Base-by-base conservation (phyloP, 2,113 vertebrate genomes). In the Rhegmatorhina hoffmannsi region DNA sequence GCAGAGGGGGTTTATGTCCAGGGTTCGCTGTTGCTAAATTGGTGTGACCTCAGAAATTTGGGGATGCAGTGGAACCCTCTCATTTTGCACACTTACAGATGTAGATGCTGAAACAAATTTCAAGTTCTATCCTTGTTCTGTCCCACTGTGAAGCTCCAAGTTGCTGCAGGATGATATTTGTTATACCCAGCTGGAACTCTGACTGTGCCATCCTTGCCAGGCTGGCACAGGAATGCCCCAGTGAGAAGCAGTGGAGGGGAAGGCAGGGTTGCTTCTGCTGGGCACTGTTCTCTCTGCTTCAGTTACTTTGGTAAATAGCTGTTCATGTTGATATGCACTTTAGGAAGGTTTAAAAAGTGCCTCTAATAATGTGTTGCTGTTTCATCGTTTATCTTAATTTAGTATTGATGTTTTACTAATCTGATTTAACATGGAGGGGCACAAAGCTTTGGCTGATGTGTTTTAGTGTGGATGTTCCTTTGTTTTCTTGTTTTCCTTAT, bases 81-180 rank as follows among this genome's bases (percentile, higher is more conserved):
- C 14, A 4, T 11, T 13, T 11, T 63, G 12, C 70, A 36, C 23
- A 4, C 2, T 40, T 29, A 28, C 34, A 38, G 49, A 14, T 0
- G 0, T 1, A 26, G 40, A 33, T 14, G 31, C 49, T n/a, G 34
- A 36, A 31, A 20, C 5, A 7, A 13, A 26, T 34, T 59, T 31
- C 15, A 24, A 0, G 34, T 50, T 55, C 21, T 56, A 17, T 18
- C 18, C 31, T 24, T 46, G 56, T 17, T 72, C 21, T 36, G 36
- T 13, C 2, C 25, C 62, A 9, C 6, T 43, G 6, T 6, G 60
- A 38, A 58, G 29, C 38, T 60, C 8, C 4, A 3, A 44, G 67
- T 13, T 17, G 1, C 11, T 64, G 17, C 7, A 59, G 47, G 12
- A 17, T 47, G 26, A 6, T 5, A 8, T 50, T 63, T 88, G 4